Percentiles rank a stretch among this genome's conserved stretches.
Conservation (phyloP, 2,797 vertebrate species). For the Propithecus perrieri region DNA sequence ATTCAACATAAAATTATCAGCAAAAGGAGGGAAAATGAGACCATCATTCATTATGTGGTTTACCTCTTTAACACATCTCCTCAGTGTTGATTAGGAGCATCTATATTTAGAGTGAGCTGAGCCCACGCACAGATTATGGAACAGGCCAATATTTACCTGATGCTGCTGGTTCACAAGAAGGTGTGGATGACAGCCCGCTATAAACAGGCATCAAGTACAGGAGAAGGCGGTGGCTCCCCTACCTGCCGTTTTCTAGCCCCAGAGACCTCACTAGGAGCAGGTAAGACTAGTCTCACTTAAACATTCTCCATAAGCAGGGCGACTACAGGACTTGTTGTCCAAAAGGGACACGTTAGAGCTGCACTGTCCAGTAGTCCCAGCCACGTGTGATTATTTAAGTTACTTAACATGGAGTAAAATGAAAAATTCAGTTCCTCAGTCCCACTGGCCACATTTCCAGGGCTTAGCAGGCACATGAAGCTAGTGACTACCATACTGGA, state of each 20-base stretch:
- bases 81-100: neutral
- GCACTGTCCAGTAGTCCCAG: neutral
- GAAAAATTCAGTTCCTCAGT: neutral
- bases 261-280: neutral
- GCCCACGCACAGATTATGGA: neutral
- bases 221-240: neutral
- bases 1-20: neutral
- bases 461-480: neutral
- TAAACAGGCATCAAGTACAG: neutral
- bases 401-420: neutral
- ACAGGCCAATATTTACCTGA: neutral
- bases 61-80: slow-evolving; percentile 26
- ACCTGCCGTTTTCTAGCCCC: neutral
- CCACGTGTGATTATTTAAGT: neutral
- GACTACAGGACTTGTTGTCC: neutral
- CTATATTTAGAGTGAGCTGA: neutral
- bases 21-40: neutral
- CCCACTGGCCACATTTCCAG: neutral
- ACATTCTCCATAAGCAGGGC: neutral
- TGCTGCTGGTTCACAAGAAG: neutral
- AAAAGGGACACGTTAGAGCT: neutral
- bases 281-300: neutral
- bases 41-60: neutral
- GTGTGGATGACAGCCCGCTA: neutral
- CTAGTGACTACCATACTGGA: neutral